Evolutionary conservation across 2,113 vertebrate genomes (phyloP).

Genomic region (Nematolebias whitei): DNA sequence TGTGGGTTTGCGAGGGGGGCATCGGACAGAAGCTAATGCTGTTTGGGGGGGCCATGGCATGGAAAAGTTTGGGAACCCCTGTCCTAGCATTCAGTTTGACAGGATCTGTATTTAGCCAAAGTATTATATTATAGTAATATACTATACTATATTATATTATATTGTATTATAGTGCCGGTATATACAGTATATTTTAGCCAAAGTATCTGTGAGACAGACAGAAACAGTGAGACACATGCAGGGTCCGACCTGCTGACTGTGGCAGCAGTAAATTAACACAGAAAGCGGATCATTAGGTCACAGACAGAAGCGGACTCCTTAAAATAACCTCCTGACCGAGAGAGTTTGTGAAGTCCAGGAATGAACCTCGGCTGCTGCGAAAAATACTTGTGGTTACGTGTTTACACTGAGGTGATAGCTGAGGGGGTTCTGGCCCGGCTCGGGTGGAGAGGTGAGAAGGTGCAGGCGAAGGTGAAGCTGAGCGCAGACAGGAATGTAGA

Average conservation of each 20-base stretch:
- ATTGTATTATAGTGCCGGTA: too few species aligned
- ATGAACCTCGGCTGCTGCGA: slow-evolving; percentile 55
- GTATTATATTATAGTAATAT: too few species aligned
- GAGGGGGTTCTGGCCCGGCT: not conserved
- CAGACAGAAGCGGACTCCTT: slow-evolving; percentile 71
- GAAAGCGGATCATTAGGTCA: slow-evolving; percentile 53
- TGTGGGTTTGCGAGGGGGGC: too few species aligned
- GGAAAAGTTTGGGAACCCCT: too few species aligned
- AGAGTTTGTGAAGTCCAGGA: slow-evolving; percentile 13
- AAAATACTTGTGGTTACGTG: slow-evolving; percentile 75
- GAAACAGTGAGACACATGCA: slow-evolving; percentile 29
- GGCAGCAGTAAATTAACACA: slow-evolving; percentile 34
- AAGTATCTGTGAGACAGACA: slow-evolving; percentile 41
- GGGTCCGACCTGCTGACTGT: too few species aligned
- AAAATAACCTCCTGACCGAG: slow-evolving; percentile 69
- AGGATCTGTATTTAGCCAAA: too few species aligned
- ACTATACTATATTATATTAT: too few species aligned
- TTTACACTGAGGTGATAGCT: slow-evolving; percentile 73
- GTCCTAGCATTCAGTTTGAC: too few species aligned
- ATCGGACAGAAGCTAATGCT: too few species aligned
- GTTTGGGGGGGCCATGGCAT: too few species aligned
- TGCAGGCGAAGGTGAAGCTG: slow-evolving; percentile 49
- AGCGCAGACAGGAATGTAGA: slow-evolving; percentile 70
- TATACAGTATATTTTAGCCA: slow-evolving; percentile 69
- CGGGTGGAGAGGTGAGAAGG: slow-evolving; percentile 29